Conservation (phyloP, 2,797 vertebrate genomes). For the Falco columbarius region DNA sequence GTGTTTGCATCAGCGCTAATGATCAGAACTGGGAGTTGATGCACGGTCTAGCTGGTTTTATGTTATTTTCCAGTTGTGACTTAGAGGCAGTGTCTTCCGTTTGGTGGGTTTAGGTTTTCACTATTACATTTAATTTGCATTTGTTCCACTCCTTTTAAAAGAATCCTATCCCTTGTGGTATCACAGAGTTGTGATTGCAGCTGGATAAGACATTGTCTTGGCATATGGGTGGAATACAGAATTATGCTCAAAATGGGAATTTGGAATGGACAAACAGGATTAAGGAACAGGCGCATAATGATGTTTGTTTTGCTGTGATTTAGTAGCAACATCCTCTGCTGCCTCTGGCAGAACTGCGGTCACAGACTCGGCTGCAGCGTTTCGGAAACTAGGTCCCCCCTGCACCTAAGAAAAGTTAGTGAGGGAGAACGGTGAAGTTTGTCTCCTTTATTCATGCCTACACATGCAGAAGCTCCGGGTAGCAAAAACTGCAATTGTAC, state of each 20-base stretch:
- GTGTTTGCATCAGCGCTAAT: not conserved
- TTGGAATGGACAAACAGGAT: not conserved
- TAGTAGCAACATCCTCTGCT: rapidly evolving
- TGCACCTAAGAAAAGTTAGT: not conserved
- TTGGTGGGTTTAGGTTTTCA: not conserved
- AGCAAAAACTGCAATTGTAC: not conserved
- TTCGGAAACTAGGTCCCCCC: not conserved
- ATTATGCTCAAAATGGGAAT: not conserved
- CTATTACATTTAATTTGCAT: not conserved
- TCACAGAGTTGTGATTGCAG: not conserved
- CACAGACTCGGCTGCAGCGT: rapidly evolving
- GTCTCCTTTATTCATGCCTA: not conserved
- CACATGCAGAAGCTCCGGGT: not conserved
- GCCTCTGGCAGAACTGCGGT: not conserved
- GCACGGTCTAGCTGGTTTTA: not conserved
- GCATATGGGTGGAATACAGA: not conserved
- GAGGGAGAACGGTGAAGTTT: not conserved
- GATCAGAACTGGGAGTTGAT: not conserved
- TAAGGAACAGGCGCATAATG: rapidly evolving
- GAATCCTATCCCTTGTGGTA: not conserved
- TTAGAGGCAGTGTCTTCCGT: not conserved
- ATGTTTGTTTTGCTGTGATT: not conserved
- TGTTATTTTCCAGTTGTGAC: not conserved
- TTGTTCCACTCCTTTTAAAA: not conserved
- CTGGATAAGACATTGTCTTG: not conserved